phyloP scores from a whole-genome alignment of 2,113 vertebrate species.

The Ellobius talpinus region DNA sequence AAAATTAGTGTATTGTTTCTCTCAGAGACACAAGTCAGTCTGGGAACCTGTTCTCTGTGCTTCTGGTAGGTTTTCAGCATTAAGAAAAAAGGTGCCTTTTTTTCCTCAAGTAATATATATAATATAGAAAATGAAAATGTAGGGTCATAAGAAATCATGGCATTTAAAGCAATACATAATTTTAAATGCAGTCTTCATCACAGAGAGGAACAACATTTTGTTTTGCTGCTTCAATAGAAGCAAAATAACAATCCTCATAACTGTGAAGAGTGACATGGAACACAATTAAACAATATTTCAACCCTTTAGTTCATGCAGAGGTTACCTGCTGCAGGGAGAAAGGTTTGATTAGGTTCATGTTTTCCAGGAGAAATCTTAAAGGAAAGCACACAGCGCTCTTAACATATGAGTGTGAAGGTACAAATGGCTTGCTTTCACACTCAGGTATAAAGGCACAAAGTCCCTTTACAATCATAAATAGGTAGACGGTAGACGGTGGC shows the following conservation, averaged over 20 bases:
- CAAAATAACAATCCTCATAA: constrained; percentile 87
- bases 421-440: constrained; percentile 84
- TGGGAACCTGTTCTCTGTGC: neutral
- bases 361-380: constrained; percentile 89
- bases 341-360: constrained; percentile 92
- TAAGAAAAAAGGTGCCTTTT: neutral
- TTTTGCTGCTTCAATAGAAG: constrained; percentile 82
- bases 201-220: constrained; percentile 84
- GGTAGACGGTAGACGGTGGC: constrained; percentile 80
- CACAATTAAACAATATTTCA: constrained; percentile 93
- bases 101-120: constrained; percentile 42
- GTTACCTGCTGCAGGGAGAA: constrained; percentile 90
- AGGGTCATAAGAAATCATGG: constrained; percentile 39
- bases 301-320: constrained; percentile 90
- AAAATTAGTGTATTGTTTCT: constrained; percentile 81
- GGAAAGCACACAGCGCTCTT: constrained; percentile 84
- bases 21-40: constrained; percentile 54
- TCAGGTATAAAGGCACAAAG: constrained; percentile 80
- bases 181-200: constrained; percentile 57
- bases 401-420: constrained; percentile 83
- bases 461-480: constrained; percentile 80
- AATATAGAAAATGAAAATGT: constrained; percentile 55
- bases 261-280: constrained; percentile 84
- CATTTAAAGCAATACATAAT: constrained; percentile 72
- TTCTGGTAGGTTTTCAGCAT: neutral